phyloP scores from a whole-genome alignment of 2,797 vertebrate species.

The Spinibarbus caldwelli region DNA sequence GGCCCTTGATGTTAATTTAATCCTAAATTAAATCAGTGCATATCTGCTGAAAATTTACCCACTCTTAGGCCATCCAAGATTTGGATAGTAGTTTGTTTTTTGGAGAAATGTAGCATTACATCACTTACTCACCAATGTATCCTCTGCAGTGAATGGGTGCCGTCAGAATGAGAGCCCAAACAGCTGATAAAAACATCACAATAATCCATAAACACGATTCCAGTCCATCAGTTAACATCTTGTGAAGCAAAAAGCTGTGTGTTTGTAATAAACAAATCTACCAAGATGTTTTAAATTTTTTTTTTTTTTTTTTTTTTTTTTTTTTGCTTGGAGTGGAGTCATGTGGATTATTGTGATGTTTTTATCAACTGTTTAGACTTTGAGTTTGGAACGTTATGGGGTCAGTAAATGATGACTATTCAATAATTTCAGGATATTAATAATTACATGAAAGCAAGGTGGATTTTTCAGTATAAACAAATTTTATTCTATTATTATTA shows the following conservation, averaged over 20 bases:
- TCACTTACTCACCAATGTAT: background rate
- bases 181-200: background rate
- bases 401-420: background rate
- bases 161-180: background rate
- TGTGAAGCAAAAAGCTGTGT: no score
- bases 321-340: no score
- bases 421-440: background rate
- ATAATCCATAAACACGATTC: background rate
- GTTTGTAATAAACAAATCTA: no score
- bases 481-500: background rate
- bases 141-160: background rate
- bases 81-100: background rate
- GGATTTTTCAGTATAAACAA: background rate
- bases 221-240: background rate
- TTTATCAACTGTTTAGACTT: no score
- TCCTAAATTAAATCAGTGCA: background rate
- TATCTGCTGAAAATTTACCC: background rate
- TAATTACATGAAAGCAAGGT: background rate
- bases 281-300: no score
- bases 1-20: no score
- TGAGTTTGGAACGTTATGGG: background rate
- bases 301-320: no score
- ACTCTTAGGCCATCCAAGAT: background rate
- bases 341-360: no score
- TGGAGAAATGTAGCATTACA: background rate